Percentiles rank a stretch among this genome's conserved stretches.
Conservation (phyloP, 1,140 invertebrate species). For the Microplitis mediator region DNA sequence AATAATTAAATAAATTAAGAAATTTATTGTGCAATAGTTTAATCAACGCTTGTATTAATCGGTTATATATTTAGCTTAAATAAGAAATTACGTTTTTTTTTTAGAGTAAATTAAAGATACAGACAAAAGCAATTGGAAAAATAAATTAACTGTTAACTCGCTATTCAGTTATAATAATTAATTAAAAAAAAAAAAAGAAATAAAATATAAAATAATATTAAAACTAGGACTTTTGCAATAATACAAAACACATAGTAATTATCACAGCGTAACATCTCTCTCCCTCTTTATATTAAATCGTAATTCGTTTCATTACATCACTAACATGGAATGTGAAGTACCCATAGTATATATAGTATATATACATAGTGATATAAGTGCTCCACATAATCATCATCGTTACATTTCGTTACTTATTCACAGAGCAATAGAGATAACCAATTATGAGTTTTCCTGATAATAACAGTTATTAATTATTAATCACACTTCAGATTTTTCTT, state of each 20-base stretch:
- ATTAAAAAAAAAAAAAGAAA: neutral
- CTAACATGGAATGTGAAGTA: constrained; percentile 15
- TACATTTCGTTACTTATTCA: constrained; percentile 18
- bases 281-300: constrained; percentile 4
- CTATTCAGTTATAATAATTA: neutral
- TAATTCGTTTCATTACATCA: constrained; percentile 23
- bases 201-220: neutral
- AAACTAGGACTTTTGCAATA: neutral
- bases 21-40: too few relatives aligned
- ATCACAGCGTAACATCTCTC: constrained; percentile 14
- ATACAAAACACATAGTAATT: neutral
- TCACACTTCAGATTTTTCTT: too few relatives aligned
- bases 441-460: too few relatives aligned
- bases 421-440: neutral
- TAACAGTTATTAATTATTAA: too few relatives aligned
- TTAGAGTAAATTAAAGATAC: too few relatives aligned
- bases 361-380: constrained; percentile 22
- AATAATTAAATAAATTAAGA: too few relatives aligned
- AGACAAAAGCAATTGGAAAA: too few relatives aligned
- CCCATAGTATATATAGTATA: neutral
- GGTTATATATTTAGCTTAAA: too few relatives aligned
- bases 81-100: too few relatives aligned
- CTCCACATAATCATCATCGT: constrained; percentile 21
- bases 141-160: neutral
- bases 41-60: too few relatives aligned